These are phyloP conservation scores for Drosophila hydei DNA, from an alignment of 1,140 invertebrate genomes.

Conservation along the genomic window DNA sequence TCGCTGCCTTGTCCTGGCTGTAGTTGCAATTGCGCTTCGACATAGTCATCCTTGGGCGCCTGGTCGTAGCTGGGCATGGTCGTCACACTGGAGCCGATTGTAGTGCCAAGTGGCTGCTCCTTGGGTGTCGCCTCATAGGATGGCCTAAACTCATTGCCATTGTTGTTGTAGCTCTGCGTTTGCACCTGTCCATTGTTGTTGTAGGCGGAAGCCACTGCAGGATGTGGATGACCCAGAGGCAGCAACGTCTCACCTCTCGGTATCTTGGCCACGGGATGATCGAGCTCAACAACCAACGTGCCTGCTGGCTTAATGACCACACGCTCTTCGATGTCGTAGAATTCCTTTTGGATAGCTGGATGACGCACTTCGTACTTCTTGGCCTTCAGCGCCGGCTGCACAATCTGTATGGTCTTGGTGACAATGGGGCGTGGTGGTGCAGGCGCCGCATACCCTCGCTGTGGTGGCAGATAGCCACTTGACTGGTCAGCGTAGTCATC, in stretches of 20 bases:
- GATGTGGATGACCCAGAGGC: conserved; percentile 76
- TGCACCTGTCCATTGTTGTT: conserved; percentile 56
- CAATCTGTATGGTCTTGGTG: conserved; percentile 82
- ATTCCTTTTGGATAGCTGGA: conserved; percentile 88
- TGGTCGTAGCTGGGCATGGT: conserved; percentile 72
- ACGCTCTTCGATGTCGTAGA: conserved; percentile 88
- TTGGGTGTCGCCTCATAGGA: conserved; percentile 47
- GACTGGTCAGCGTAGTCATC: conserved; percentile 64
- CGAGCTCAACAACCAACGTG: conserved; percentile 86
- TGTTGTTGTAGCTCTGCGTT: conserved; percentile 54
- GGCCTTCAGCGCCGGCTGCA: conserved; percentile 77
- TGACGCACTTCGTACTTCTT: conserved; percentile 85
- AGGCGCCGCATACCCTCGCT: conserved; percentile 46
- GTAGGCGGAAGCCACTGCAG: conserved; percentile 73
- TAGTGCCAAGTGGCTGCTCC: conserved; percentile 57
- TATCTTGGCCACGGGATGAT: conserved; percentile 86
- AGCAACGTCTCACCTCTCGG: conserved; percentile 84
- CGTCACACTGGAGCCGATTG: conserved; percentile 71
- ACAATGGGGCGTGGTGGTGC: conserved; percentile 61
- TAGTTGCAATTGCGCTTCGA: conserved; percentile 66
- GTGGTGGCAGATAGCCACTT: conserved; percentile 63
- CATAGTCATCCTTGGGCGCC: conserved; percentile 64
- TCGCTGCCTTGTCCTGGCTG: conserved; percentile 49
- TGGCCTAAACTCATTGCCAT: conserved; percentile 57
- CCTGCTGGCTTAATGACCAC: conserved; percentile 87